A percentile compares a stretch with the other conserved stretches of the same genome.
Conservation (phyloP, 2,888 invertebrate genomes). For the Cyaniris semiargus region DNA sequence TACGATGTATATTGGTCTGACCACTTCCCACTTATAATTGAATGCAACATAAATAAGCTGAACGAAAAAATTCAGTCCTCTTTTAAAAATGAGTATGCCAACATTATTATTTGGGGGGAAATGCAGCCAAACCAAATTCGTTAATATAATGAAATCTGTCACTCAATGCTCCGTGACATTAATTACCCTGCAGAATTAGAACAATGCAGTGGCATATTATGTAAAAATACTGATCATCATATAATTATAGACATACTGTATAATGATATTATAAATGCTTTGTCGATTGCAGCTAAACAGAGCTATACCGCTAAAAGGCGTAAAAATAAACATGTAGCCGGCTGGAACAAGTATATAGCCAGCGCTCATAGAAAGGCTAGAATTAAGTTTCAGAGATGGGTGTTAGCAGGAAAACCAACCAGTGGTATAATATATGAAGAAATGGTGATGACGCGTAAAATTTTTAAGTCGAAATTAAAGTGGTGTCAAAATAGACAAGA, state of each 20-base stretch:
- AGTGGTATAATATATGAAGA: no score
- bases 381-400: no score
- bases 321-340: constrained; percentile 26
- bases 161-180: not conserved
- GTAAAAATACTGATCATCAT: not conserved
- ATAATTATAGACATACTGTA: not conserved
- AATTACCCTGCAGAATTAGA: constrained; percentile 11
- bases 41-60: constrained; percentile 35
- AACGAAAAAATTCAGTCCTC: not conserved
- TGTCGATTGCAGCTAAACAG: constrained; percentile 31
- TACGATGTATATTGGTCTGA: constrained; percentile 40
- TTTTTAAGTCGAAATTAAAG: constrained; percentile 30
- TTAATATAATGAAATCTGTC: no score
- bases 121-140: constrained; percentile 12
- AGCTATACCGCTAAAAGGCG: constrained; percentile 11
- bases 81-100: constrained; percentile 29
- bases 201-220: constrained; percentile 30
- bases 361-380: constrained; percentile 37
- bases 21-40: constrained; percentile 39
- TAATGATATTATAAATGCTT: constrained; percentile 32
- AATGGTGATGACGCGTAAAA: no score
- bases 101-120: constrained; percentile 34
- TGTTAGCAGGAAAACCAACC: not conserved
- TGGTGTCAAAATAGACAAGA: constrained; percentile 40
- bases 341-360: constrained; percentile 37